Evolutionary conservation across 2,888 invertebrate genomes (phyloP).

Genomic region (Zele albiditarsus): DNA sequence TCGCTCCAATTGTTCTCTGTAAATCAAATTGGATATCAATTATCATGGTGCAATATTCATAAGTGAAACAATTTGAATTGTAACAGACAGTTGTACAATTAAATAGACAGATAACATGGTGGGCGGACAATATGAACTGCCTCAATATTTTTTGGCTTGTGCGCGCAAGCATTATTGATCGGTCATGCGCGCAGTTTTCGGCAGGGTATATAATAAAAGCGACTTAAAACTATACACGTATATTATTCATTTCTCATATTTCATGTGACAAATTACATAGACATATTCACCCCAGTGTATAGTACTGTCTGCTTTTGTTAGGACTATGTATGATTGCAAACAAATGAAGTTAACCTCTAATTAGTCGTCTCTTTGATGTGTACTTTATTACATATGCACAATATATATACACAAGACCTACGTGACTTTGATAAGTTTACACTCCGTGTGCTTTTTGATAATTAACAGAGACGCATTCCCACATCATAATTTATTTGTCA

Average conservation of each 20-base stretch:
- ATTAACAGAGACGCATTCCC: not conserved
- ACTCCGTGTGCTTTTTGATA: not conserved
- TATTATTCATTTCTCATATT: not conserved
- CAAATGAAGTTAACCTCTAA: not conserved
- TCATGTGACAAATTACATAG: not conserved
- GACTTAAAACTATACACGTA: not conserved
- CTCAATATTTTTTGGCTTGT: not conserved
- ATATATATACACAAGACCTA: not conserved
- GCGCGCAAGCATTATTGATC: not conserved
- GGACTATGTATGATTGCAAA: not conserved
- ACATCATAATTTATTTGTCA: not conserved
- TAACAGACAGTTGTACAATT: not conserved
- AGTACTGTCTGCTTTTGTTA: not conserved
- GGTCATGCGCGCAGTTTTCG: not conserved
- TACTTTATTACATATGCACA: not conserved
- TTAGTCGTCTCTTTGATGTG: not conserved
- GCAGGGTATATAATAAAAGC: not conserved
- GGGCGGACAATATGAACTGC: not conserved
- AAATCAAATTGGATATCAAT: conserved; percentile 1
- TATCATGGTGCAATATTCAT: not conserved
- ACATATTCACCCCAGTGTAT: too few relatives aligned
- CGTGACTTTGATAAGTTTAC: not conserved
- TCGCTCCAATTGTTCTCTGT: conserved; percentile 37
- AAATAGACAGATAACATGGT: not conserved
- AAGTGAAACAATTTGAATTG: not conserved